Evolutionary conservation across 2,797 vertebrate genomes (phyloP).

Genomic region (Mustela erminea): DNA sequence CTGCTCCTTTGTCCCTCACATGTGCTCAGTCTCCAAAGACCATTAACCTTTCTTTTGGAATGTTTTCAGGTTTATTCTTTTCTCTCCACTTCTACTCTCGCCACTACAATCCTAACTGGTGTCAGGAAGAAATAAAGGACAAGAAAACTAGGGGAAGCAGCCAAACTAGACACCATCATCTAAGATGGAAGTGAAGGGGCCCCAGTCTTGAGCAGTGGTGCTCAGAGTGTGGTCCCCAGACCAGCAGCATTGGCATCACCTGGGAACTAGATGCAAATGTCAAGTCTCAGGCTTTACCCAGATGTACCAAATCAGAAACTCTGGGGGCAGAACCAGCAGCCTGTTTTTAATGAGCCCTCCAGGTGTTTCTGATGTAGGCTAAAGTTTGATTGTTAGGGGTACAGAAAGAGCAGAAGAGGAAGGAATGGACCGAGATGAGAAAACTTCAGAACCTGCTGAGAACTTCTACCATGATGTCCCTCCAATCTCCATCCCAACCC

Average conservation of each 20-base stretch:
- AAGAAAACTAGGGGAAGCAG: conserved; percentile 21
- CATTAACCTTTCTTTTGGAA: conserved; percentile 41
- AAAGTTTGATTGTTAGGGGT: neutral
- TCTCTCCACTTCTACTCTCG: conserved; percentile 25
- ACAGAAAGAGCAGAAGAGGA: neutral
- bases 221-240: neutral
- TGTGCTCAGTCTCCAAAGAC: conserved; percentile 13
- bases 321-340: neutral
- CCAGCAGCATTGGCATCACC: neutral
- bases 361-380: neutral
- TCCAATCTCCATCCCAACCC: neutral
- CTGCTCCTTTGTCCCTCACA: conserved; percentile 27
- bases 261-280: neutral
- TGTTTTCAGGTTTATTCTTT: conserved; percentile 11
- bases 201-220: neutral
- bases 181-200: neutral
- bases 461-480: neutral
- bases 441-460: neutral
- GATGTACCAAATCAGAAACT: neutral
- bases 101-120: neutral
- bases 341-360: neutral
- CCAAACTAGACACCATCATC: neutral
- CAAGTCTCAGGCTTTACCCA: neutral
- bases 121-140: neutral
- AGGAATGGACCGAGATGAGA: neutral